Base-by-base conservation (phyloP, 2,113 vertebrate species). In the Hassar affinis region DNA sequence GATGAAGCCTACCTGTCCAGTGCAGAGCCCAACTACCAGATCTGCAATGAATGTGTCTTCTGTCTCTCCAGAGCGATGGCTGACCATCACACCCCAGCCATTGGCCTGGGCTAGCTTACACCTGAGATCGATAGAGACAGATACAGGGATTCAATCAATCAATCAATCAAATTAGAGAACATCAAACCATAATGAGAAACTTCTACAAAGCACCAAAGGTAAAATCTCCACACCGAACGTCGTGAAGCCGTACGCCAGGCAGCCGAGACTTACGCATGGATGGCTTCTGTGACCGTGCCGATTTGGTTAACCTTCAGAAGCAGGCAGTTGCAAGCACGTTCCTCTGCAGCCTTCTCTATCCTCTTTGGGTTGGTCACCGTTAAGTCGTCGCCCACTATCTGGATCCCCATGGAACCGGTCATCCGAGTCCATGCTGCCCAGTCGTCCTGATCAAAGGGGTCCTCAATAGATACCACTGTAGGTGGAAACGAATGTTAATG, bases 221-320 rank as follows among this genome's bases (percentile, higher is more conserved):
- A 54, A 15, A 59, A 11, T 64, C 6, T 84, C 0, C n/a, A 38
- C n/a, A 57, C 8, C 79, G 51, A 79, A 71, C 10, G 10, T 51
- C 47, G 5, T 72, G 35, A 71, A 64, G 33, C 15, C 57, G 56
- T 83, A 25, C 85, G 78, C 81, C 45, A 77, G 57, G 33, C 45
- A 57, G 22, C 71, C 57, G 80, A 59, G 25, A 69, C 95, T 92
- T 92, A 98, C 97, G 96, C 97, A 89, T 98, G 97, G 64, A 98
- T 97, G 92, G 97, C 96, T 89, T 98, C 97, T 0, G 95, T 97
- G 88, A 98, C 96, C 0, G 97, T 95, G 84, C 97, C 97, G 2
- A 98, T 98, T 94, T 98, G 97, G 93, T 98, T 98, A 92, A 97
- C 97, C 91, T 98, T 98, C 88, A 98, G 95, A 86, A 98, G 94